These are phyloP conservation scores for Stenopsyche tienmushanensis DNA, from an alignment of 1,140 invertebrate species.

Conservation along the genomic window DNA sequence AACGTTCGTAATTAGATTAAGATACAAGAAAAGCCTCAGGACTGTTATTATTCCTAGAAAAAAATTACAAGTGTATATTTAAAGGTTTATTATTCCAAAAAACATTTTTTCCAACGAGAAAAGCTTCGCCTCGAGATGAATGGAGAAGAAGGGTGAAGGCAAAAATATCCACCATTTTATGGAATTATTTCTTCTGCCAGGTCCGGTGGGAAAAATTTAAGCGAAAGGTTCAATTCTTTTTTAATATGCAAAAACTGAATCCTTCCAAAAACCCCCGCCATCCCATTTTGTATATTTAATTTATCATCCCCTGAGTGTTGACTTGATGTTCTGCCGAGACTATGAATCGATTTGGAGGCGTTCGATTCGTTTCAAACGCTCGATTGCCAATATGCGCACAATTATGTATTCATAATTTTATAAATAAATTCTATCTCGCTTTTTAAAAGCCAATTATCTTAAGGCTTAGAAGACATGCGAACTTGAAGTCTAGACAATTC, in stretches of 20 bases:
- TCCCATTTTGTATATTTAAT: too few species aligned
- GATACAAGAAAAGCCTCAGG: neutral
- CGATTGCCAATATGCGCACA: too few species aligned
- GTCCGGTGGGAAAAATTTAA: neutral
- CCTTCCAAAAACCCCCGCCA: neutral
- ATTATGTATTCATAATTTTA: too few species aligned
- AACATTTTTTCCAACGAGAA: neutral
- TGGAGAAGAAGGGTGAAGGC: neutral
- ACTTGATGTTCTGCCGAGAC: too few species aligned
- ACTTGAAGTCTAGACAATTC: too few species aligned
- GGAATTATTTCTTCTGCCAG: neutral
- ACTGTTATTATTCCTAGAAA: neutral
- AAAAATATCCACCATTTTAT: neutral
- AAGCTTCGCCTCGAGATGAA: neutral
- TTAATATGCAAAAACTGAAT: neutral
- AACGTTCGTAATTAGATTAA: constrained; percentile 10
- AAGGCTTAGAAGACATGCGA: too few species aligned
- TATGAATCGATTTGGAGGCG: too few species aligned
- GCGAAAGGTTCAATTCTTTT: neutral
- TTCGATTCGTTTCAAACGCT: too few species aligned
- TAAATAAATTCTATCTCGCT: too few species aligned
- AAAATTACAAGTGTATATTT: constrained; percentile 1
- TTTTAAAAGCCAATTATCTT: too few species aligned
- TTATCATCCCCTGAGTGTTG: too few species aligned
- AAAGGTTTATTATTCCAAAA: neutral